Evolutionary conservation across 2,797 vertebrate species (phyloP).

Genomic region (Trematomus bernacchii): DNA sequence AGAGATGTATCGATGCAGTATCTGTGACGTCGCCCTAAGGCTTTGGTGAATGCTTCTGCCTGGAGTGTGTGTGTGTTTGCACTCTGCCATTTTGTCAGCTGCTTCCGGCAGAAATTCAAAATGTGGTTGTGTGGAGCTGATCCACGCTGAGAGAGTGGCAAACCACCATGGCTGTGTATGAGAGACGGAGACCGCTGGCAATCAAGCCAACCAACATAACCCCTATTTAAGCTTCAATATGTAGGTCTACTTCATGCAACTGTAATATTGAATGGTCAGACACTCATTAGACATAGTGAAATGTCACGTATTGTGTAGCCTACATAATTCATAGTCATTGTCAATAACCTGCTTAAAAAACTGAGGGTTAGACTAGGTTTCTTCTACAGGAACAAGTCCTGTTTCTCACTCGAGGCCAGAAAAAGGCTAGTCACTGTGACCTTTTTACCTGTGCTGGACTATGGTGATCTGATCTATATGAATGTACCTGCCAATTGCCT

Average conservation of each 20-base stretch:
- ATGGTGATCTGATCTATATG: too few relatives aligned
- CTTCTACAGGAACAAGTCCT: too few relatives aligned
- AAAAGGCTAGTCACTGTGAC: too few relatives aligned
- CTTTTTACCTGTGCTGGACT: too few relatives aligned
- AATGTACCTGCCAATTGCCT: too few relatives aligned
- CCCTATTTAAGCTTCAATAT: background rate
- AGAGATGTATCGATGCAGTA: background rate
- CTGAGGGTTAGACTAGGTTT: too few relatives aligned
- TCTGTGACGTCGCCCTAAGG: background rate
- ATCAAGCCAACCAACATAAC: slow-evolving; percentile 1
- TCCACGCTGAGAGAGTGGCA: background rate
- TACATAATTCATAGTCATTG: too few relatives aligned
- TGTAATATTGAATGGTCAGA: background rate
- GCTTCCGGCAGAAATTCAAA: slow-evolving; percentile 10
- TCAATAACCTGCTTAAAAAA: too few relatives aligned
- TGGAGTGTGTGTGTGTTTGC: background rate
- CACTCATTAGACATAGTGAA: too few relatives aligned
- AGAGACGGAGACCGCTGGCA: slow-evolving; percentile 31
- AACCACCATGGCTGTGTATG: background rate
- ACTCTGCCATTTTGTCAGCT: slow-evolving; percentile 2
- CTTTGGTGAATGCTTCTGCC: background rate
- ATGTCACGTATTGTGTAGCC: too few relatives aligned
- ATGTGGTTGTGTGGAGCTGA: background rate
- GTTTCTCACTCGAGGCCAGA: too few relatives aligned
- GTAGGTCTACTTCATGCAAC: too few relatives aligned